phyloP scores from a whole-genome alignment of 64 coral and sea anemone genomes.

The Pocillopora verrucosa region DNA sequence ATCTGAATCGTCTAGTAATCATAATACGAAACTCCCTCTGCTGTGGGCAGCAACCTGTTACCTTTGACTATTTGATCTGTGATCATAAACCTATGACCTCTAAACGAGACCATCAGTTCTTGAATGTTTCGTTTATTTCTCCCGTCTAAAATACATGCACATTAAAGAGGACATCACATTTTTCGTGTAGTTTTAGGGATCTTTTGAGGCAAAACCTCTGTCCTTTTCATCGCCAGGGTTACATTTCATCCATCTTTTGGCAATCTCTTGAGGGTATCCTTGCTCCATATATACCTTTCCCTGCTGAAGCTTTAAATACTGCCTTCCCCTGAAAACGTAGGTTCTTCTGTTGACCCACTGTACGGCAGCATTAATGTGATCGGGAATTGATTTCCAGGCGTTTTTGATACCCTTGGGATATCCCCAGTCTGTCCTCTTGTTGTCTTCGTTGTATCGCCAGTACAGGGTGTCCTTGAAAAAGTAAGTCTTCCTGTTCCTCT shows the following conservation, averaged over 20 bases:
- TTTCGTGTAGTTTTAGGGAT: background rate
- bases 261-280: slow-evolving; percentile 33
- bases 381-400: slow-evolving; percentile 44
- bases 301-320: slow-evolving; percentile 53
- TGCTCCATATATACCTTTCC: background rate
- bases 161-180: background rate
- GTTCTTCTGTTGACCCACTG: slow-evolving; percentile 69
- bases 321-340: slow-evolving; percentile 69
- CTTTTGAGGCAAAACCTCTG: background rate
- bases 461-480: slow-evolving; percentile 61
- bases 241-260: slow-evolving; percentile 57
- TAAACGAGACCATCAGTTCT: no score
- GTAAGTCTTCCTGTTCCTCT: slow-evolving; percentile 44
- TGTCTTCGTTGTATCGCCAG: slow-evolving; percentile 49
- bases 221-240: background rate
- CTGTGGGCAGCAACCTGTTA: no score
- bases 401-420: slow-evolving; percentile 53
- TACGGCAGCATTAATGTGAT: slow-evolving; percentile 57
- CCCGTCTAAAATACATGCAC: background rate
- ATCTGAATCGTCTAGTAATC: no score
- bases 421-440: slow-evolving; percentile 13
- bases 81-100: no score
- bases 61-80: no score
- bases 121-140: background rate
- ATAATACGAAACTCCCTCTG: no score